phyloP scores from a whole-genome alignment of 1,140 invertebrate genomes.

The Adelges cooleyi region DNA sequence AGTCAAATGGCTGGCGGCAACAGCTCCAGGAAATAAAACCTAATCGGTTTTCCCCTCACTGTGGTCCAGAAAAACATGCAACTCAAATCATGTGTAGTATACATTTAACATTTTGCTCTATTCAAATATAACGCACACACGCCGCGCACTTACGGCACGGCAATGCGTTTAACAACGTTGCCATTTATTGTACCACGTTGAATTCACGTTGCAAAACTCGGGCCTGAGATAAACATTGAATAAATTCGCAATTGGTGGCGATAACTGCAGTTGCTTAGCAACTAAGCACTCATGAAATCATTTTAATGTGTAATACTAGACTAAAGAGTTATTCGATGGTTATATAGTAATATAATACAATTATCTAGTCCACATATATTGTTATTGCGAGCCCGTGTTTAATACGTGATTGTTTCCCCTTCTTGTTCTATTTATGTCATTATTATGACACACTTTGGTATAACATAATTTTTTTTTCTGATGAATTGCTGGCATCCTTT shows the following conservation, averaged over 20 bases:
- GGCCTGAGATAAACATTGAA: background rate
- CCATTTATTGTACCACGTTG: background rate
- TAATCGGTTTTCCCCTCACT: too few relatives aligned
- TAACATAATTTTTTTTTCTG: too few relatives aligned
- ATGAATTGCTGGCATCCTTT: too few relatives aligned
- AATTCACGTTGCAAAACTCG: constrained; percentile 8
- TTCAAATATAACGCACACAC: too few relatives aligned
- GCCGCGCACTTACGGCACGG: too few relatives aligned
- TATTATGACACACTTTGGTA: too few relatives aligned
- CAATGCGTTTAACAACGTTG: constrained; percentile 20
- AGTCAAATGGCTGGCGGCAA: too few relatives aligned
- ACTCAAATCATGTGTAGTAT: too few relatives aligned
- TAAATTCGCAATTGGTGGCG: background rate
- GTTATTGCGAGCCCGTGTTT: background rate
- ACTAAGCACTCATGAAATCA: background rate
- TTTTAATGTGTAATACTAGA: background rate
- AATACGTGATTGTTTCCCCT: background rate
- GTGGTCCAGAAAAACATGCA: too few relatives aligned
- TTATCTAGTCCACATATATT: too few relatives aligned
- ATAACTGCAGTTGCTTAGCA: background rate
- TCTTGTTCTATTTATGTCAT: background rate
- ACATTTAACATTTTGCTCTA: too few relatives aligned
- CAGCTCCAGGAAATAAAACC: too few relatives aligned
- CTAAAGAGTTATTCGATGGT: background rate
- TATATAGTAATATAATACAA: background rate